Evolutionary conservation across 2,888 invertebrate species (phyloP), one percentile per base, ranked within the genome.

Genomic region (Ochropleura leucogaster): DNA sequence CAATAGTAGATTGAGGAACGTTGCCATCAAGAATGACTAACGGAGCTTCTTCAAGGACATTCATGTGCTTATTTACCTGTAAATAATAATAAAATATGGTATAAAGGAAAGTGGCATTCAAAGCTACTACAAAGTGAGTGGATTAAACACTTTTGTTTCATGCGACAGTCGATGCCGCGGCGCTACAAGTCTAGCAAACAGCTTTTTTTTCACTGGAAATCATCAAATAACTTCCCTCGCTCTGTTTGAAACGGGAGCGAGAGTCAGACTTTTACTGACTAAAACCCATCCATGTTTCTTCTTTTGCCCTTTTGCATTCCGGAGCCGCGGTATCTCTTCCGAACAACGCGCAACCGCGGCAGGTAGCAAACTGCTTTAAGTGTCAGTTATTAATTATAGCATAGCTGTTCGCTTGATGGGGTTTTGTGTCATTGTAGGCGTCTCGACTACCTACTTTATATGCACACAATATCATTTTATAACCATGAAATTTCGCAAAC

Each of bases 21-120:
- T 99, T 99, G 12, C 98, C 98, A 93, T 99, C 99, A 70, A 99
- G 93, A 40, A 99, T 96, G 14, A 99, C 97, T 49, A 99, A 93
- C 0, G 98, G 98, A 0, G 98, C 97, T 14, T 94, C 91, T 81
- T 96, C 94, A 46, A 99, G 94, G 2, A 97, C 89, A 0, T 97
- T 90, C 74, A 97, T 96, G 89, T 98, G 97, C 70, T 96, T 94
- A 74, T 95, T 92, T n/a, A 98, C 97, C 97, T 98, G 91, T 59
- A 93, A 92, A 77, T 53, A 75, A 77, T 44, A 72, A 63, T 77
- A 53, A 59, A 46, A 0, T n/a, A 44, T 51, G 8, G 42, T 67
- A 55, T 55, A 69, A 16, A 59, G 40, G 16, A 46, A 53, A 73
- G 44, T 49, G 59, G 64, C 40, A 60, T 5, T 65, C 18, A 67